These are phyloP conservation scores for Trachelipus rathkii DNA, from an alignment of 1,140 invertebrate genomes.

Conservation along the genomic window DNA sequence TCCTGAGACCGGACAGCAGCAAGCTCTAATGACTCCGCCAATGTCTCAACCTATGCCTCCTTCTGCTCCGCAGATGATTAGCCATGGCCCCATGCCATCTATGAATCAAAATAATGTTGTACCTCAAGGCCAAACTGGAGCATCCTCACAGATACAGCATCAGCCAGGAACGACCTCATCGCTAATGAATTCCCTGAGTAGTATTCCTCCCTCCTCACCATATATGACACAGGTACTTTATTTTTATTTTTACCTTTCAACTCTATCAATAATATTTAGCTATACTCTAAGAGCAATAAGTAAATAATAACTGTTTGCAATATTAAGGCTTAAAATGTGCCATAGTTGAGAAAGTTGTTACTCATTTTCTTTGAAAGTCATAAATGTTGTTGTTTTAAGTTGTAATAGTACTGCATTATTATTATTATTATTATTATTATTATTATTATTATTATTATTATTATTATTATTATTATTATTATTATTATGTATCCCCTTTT, in stretches of 20 bases:
- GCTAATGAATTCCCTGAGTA: conserved; percentile 35
- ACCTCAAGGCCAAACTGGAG: conserved; percentile 32
- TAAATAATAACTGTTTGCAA: no score
- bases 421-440: no score
- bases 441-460: background rate
- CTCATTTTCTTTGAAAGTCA: no score
- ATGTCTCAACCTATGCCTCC: conserved; percentile 48
- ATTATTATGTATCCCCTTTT: no score
- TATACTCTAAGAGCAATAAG: no score
- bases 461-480: no score
- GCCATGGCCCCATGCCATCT: conserved; percentile 44
- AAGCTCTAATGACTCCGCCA: conserved; percentile 53
- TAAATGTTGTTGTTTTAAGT: no score
- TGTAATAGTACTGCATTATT: no score
- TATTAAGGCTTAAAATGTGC: no score
- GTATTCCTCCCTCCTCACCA: conserved; percentile 37
- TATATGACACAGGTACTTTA: conserved; percentile 46
- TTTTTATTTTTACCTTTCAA: no score
- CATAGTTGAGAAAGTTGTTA: no score
- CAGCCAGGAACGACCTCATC: conserved; percentile 35
- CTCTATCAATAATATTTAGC: no score
- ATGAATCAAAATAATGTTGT: conserved; percentile 49
- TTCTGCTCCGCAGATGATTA: conserved; percentile 47
- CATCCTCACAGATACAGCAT: conserved; percentile 27
- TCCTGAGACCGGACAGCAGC: conserved; percentile 35